These are phyloP conservation scores for Rallus crepitans DNA, from an alignment of 2,797 vertebrate species.

Conservation along the genomic window DNA sequence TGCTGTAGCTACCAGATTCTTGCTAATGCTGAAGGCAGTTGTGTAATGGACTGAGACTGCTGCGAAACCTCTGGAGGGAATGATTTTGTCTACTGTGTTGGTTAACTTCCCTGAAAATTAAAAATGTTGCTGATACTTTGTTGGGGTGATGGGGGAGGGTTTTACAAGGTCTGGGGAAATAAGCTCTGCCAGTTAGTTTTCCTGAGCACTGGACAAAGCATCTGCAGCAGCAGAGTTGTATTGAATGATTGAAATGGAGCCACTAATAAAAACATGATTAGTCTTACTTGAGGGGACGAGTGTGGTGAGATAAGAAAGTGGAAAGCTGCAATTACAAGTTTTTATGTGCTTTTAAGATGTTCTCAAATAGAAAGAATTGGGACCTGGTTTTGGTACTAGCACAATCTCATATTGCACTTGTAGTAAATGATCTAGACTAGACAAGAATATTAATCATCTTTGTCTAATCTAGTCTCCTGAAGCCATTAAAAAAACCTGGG, in stretches of 20 bases:
- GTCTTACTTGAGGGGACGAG: not conserved
- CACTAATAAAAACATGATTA: fast-evolving
- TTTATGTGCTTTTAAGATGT: not conserved
- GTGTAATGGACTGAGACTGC: conserved; percentile 43
- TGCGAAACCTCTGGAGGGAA: conserved; percentile 1
- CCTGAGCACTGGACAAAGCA: not conserved
- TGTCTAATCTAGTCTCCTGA: not conserved
- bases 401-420: fast-evolving
- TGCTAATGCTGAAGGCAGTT: conserved; percentile 2
- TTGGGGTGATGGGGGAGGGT: not conserved
- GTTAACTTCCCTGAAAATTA: conserved; percentile 29
- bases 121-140: not conserved
- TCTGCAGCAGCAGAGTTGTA: not conserved
- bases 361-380: not conserved
- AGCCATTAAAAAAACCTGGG: not conserved
- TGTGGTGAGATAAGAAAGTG: not conserved
- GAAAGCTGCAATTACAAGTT: not conserved
- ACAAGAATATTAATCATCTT: not conserved
- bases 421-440: not conserved
- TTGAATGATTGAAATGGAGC: not conserved
- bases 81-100: not conserved
- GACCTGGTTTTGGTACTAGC: not conserved
- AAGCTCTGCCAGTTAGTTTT: not conserved
- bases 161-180: conserved; percentile 14
- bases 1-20: not conserved